Conservation (phyloP, 2,797 vertebrate species). For the Ambastaia sidthimunki region DNA sequence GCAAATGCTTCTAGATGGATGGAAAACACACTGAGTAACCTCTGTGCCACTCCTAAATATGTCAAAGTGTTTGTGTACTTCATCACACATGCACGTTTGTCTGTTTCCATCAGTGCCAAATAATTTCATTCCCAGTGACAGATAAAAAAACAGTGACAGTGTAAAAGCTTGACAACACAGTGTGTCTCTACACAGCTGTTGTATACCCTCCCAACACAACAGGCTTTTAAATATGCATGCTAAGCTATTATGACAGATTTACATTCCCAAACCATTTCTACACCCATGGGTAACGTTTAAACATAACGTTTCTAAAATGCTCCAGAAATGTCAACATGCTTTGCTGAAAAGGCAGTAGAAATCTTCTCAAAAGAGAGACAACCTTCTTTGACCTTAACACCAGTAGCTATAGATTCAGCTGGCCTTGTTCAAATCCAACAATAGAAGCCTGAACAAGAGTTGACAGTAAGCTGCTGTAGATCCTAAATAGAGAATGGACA, state of each 20-base stretch:
- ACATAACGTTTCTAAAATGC: conserved; percentile 26
- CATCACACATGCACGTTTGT: conserved; percentile 19
- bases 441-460: conserved; percentile 14
- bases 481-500: not conserved
- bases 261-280: conserved; percentile 25
- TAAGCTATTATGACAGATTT: conserved; percentile 43
- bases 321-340: conserved; percentile 42
- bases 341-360: not conserved
- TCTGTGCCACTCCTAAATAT: not conserved
- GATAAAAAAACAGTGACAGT: conserved; percentile 41
- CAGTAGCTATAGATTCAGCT: not conserved
- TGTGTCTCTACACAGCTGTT: conserved; percentile 30
- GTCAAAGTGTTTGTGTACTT: not conserved
- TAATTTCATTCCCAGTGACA: conserved; percentile 28
- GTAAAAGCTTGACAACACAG: conserved; percentile 3
- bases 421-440: conserved; percentile 22
- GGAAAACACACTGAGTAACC: conserved; percentile 37
- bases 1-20: conserved; percentile 26
- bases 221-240: conserved; percentile 40
- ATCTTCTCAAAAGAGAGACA: not conserved
- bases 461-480: not conserved
- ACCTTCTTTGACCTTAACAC: conserved; percentile 6
- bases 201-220: conserved; percentile 37
- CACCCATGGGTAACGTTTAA: conserved; percentile 33
- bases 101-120: conserved; percentile 23